Evolutionary conservation across 1,140 invertebrate genomes (phyloP), one percentile per base, ranked within the genome.

Genomic region (Lysiphlebus fabarum): DNA sequence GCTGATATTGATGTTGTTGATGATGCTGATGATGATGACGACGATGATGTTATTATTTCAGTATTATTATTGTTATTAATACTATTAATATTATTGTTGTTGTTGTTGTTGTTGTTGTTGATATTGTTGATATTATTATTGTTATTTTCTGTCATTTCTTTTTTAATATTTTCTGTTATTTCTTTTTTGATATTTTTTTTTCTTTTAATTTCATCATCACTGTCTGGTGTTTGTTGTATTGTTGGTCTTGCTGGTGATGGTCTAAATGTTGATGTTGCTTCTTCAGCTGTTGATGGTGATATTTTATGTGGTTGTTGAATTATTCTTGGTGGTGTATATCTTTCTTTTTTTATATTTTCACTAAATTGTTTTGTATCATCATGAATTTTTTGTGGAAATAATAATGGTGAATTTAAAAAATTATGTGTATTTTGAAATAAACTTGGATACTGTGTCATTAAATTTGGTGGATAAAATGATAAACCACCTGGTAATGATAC

Each of bases 231-330:
- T 7, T 72, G 62, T 42, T 65, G 65, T 11, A 72, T 41, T 37
- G 73, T 81, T 6, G 84, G 84, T 66, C 84, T 76, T 0, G 84
- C 82, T 12, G 87, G 86, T 9, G 87, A 88, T 7, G 85, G 85
- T 57, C 83, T 80, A 47, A 84, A 80, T 61, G 83, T 83, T 6
- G 82, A 82, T 8, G 78, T 81, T 2, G 85, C 84, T 72, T 89
- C 86, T 67, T 88, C 85, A 5, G 75, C 82, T 5, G 84, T 84
- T 3, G 85, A 81, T 10, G 87, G 86, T 37, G 87, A 87, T 2
- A 86, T 81, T 71, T 80, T 84, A 73, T 70, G 80, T 6, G 70
- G 62, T 9, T 71, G 71, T 4, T 66, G 58, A 2, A 72, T 67
- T 1, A 70, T 59, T 62, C 69, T 67, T 0, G 83, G 79, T 7